These are phyloP conservation scores for Sesamia inferens DNA, from an alignment of 2,888 invertebrate species.

Conservation along the genomic window DNA sequence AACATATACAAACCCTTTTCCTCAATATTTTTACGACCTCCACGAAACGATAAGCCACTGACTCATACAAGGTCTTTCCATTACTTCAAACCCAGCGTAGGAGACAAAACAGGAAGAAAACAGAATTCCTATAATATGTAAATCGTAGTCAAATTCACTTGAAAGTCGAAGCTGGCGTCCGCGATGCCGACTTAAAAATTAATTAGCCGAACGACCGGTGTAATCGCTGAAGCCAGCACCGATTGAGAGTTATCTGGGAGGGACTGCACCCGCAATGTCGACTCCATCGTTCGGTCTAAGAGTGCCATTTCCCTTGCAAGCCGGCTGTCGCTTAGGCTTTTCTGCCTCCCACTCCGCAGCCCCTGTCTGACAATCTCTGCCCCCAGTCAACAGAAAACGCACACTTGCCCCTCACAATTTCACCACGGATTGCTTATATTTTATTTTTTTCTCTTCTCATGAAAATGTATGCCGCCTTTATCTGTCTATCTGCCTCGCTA, in stretches of 20 bases:
- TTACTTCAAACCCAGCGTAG: conserved; percentile 24
- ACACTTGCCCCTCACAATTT: conserved; percentile 80
- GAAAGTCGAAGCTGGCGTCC: conserved; percentile 80
- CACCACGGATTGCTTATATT: conserved; percentile 77
- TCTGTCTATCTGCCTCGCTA: conserved; percentile 83
- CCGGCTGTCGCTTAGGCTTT: conserved; percentile 73
- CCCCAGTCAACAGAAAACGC: conserved; percentile 78
- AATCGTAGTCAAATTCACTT: conserved; percentile 84
- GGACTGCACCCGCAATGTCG: conserved; percentile 75
- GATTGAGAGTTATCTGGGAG: conserved; percentile 81
- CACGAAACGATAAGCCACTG: conserved; percentile 22
- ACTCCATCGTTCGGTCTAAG: conserved; percentile 71
- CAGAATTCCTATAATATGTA: conserved; percentile 77
- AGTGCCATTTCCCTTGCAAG: conserved; percentile 73
- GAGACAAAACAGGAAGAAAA: conserved; percentile 66
- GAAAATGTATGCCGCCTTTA: conserved; percentile 85
- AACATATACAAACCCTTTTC: conserved; percentile 14
- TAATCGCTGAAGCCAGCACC: conserved; percentile 84
- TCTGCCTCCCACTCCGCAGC: conserved; percentile 59
- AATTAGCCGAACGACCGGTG: conserved; percentile 89
- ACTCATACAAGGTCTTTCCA: conserved; percentile 33
- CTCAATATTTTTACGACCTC: conserved; percentile 41
- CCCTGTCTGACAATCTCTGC: conserved; percentile 77
- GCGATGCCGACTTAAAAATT: conserved; percentile 89
- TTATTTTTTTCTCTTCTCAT: conserved; percentile 79